A percentile compares a stretch with the other conserved stretches of the same genome.
These are phyloP conservation scores for Zosterops hypoxanthus DNA, from an alignment of 2,113 vertebrate genomes.

Conservation along the genomic window DNA sequence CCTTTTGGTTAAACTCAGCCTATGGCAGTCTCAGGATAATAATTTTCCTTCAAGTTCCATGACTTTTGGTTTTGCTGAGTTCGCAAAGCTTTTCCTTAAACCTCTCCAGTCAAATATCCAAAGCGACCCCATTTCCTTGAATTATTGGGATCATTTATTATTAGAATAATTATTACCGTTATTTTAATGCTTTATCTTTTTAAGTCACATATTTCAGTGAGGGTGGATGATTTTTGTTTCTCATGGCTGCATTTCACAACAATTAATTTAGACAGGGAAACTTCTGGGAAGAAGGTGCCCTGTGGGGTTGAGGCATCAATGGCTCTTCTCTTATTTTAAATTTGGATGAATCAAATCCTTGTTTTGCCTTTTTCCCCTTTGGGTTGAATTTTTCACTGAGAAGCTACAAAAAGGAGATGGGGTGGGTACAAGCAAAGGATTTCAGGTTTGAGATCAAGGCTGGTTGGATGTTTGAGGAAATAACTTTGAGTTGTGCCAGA, in stretches of 20 bases:
- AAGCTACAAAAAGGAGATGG: neutral
- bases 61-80: neutral
- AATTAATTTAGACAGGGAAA: neutral
- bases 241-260: neutral
- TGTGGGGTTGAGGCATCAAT: neutral
- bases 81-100: neutral
- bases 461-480: neutral
- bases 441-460: neutral
- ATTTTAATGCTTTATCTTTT: neutral
- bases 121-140: neutral
- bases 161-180: neutral
- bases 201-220: neutral
- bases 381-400: neutral
- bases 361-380: neutral
- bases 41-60: neutral
- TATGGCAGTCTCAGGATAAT: neutral
- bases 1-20: neutral
- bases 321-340: neutral
- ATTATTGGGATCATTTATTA: neutral
- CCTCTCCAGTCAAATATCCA: neutral
- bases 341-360: neutral
- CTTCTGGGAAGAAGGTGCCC: neutral
- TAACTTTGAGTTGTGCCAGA: neutral
- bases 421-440: neutral
- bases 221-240: neutral